Percentiles rank a stretch among this genome's conserved stretches.
Conservation (phyloP, 2,797 vertebrate genomes). For the Melanotaenia parkinsoni region DNA sequence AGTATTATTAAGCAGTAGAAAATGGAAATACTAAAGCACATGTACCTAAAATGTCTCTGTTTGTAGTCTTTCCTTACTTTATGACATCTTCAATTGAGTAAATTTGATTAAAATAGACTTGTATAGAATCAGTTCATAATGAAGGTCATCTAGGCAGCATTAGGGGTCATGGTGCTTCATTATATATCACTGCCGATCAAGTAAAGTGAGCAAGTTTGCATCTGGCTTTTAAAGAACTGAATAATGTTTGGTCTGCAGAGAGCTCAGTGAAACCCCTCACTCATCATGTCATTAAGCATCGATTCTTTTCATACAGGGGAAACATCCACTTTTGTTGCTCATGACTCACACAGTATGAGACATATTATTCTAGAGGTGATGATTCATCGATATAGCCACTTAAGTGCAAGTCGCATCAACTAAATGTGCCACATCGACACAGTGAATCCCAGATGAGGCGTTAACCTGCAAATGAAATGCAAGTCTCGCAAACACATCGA, state of each 20-base stretch:
- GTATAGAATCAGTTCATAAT: not conserved
- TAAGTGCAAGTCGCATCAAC: slow-evolving; percentile 23
- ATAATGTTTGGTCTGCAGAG: slow-evolving; percentile 25
- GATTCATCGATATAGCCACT: slow-evolving; percentile 66
- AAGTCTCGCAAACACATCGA: slow-evolving; percentile 7
- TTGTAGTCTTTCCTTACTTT: not conserved
- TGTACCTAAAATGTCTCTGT: not conserved
- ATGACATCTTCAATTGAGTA: not conserved
- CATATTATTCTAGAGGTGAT: slow-evolving; percentile 47
- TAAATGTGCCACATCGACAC: slow-evolving; percentile 42
- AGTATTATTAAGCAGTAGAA: not conserved
- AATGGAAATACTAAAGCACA: not conserved
- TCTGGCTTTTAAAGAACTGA: slow-evolving; percentile 2
- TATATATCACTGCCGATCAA: not conserved
- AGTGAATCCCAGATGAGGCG: slow-evolving; percentile 33
- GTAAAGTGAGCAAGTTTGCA: not conserved
- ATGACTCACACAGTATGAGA: slow-evolving; percentile 50
- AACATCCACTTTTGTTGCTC: slow-evolving; percentile 38
- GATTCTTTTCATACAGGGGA: slow-evolving; percentile 27
- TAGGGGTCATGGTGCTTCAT: not conserved
- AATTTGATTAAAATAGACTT: not conserved
- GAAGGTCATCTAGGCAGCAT: not conserved
- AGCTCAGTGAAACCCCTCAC: slow-evolving; percentile 22
- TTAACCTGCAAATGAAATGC: slow-evolving; percentile 8
- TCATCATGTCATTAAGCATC: slow-evolving; percentile 33